These are phyloP conservation scores for Acanthiza pusilla DNA, from an alignment of 2,797 vertebrate genomes.

Conservation along the genomic window DNA sequence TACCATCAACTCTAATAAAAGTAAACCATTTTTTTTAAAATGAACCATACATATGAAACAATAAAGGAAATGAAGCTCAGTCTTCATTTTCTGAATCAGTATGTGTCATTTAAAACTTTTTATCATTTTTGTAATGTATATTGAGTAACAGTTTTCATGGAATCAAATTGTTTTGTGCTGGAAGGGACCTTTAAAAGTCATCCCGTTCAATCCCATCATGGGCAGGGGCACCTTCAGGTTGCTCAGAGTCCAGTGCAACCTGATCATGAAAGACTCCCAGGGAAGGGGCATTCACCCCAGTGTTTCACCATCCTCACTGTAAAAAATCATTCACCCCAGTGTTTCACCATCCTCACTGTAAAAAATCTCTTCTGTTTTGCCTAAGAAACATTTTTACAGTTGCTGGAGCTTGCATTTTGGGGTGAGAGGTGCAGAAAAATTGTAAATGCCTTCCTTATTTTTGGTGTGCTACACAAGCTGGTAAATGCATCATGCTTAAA, in stretches of 20 bases:
- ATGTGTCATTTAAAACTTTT: background rate
- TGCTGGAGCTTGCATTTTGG: background rate
- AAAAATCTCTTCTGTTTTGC: background rate
- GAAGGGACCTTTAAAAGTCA: background rate
- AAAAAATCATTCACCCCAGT: no score
- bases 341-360: background rate
- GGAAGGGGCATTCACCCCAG: no score
- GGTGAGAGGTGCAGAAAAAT: background rate
- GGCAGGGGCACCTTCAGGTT: background rate
- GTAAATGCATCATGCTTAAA: background rate
- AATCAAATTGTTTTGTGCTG: background rate
- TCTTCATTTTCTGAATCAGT: background rate
- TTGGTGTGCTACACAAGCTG: background rate
- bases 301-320: no score
- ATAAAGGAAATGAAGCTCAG: background rate
- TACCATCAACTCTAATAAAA: background rate
- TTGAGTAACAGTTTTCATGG: background rate
- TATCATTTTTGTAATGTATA: background rate
- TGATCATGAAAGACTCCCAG: background rate
- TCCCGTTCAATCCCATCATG: rapidly evolving
- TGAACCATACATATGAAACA: background rate
- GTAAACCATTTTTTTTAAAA: background rate
- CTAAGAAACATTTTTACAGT: background rate
- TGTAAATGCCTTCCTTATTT: background rate
- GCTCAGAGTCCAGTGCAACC: rapidly evolving